Percentiles rank a stretch among this genome's conserved stretches.
Conservation (phyloP, 2,888 invertebrate species). For the Romanomermis culicivorax region DNA sequence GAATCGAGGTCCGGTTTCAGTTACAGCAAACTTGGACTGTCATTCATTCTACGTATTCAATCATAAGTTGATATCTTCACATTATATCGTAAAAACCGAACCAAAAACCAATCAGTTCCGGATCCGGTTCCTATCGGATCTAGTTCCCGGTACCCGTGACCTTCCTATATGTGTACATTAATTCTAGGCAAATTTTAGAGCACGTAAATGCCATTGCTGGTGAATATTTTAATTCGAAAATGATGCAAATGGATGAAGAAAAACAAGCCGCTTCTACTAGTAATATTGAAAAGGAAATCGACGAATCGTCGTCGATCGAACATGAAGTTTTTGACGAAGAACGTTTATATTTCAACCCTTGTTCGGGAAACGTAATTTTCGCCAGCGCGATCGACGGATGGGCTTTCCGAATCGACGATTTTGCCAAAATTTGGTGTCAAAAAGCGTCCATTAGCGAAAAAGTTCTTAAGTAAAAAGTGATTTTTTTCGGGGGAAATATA, state of each 20-base stretch:
- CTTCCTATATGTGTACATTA: too few species aligned
- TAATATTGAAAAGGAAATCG: conserved; percentile 20
- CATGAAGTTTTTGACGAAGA: conserved; percentile 15
- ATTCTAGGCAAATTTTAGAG: not conserved
- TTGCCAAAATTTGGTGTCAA: conserved; percentile 51
- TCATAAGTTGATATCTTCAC: too few species aligned
- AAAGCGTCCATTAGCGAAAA: conserved; percentile 52
- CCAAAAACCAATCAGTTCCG: too few species aligned
- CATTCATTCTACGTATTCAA: too few species aligned
- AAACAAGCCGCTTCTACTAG: not conserved
- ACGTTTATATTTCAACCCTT: conserved; percentile 71
- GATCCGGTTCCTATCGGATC: too few species aligned
- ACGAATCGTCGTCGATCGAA: conserved; percentile 12
- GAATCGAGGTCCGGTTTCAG: too few species aligned
- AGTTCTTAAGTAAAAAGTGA: conserved; percentile 39
- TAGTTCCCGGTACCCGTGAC: too few species aligned
- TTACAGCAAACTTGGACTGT: too few species aligned
- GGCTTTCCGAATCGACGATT: conserved; percentile 56
- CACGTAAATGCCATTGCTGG: conserved; percentile 5
- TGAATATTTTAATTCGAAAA: not conserved
- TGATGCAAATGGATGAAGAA: conserved; percentile 1
- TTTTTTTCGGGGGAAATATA: too few species aligned
- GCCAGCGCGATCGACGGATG: conserved; percentile 88
- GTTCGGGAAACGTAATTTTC: conserved; percentile 82
- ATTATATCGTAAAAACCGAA: too few species aligned